Evolutionary conservation across 2,888 invertebrate genomes (phyloP).

Genomic region (Sussaba pulchella): DNA sequence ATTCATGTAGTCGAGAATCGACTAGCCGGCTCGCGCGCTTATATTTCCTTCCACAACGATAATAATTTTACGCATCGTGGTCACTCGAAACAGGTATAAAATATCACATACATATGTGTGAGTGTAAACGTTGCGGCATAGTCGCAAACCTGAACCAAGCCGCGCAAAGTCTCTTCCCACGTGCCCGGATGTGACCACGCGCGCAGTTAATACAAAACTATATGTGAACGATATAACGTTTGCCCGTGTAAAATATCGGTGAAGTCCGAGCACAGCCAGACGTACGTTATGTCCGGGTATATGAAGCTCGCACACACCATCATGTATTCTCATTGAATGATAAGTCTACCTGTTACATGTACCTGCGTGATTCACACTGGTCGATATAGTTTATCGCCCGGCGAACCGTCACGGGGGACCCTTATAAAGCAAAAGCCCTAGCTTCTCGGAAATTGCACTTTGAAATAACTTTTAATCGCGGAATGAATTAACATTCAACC

Average conservation of each 20-base stretch:
- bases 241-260: neutral
- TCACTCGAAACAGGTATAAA: constrained; percentile 42
- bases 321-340: constrained; percentile 28
- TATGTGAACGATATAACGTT: constrained; percentile 28
- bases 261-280: neutral
- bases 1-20: constrained; percentile 44
- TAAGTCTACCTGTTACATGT: constrained; percentile 45
- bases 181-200: constrained; percentile 65
- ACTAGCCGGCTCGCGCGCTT: constrained; percentile 18
- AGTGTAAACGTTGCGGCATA: constrained; percentile 35
- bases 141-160: constrained; percentile 19
- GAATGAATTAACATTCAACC: constrained; percentile 13
- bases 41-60: constrained; percentile 31
- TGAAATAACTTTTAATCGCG: constrained; percentile 18
- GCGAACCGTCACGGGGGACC: neutral
- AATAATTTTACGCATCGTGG: constrained; percentile 59
- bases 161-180: constrained; percentile 55
- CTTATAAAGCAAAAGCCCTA: constrained; percentile 18
- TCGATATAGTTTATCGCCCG: constrained; percentile 48
- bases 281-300: neutral
- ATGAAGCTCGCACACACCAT: constrained; percentile 20
- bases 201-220: constrained; percentile 49
- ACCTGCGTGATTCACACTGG: constrained; percentile 42
- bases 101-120: constrained; percentile 6
- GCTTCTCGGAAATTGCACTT: constrained; percentile 12